Evolutionary conservation across 2,888 invertebrate species (phyloP).

Genomic region (Prionchulus punctatus): DNA sequence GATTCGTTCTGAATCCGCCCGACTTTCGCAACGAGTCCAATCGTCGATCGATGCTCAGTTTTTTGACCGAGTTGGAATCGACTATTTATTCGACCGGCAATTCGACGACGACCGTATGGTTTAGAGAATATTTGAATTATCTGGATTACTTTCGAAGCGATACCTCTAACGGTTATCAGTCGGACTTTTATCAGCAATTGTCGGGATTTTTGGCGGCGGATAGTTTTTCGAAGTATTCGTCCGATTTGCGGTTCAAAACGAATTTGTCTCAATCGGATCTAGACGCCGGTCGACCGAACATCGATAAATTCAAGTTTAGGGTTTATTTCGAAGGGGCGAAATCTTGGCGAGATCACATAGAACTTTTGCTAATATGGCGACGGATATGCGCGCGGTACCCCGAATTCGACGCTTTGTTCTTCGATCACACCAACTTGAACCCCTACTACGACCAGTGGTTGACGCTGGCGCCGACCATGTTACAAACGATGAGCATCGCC

Average conservation of each 20-base stretch:
- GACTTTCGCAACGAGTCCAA: neutral
- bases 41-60: neutral
- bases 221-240: neutral
- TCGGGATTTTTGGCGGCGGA: neutral
- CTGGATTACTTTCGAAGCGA: neutral
- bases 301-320: conserved; percentile 3
- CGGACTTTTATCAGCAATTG: neutral
- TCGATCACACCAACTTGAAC: neutral
- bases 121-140: neutral
- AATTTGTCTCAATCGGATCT: neutral
- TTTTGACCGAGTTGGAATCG: neutral
- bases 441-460: conserved; percentile 1
- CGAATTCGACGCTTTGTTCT: neutral
- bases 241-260: neutral
- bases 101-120: neutral
- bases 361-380: neutral
- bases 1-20: neutral
- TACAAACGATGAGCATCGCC: neutral
- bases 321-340: neutral
- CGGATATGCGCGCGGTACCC: neutral
- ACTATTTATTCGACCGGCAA: neutral
- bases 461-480: neutral
- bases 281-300: neutral
- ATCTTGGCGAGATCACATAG: neutral
- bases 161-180: neutral